Percentiles rank a stretch among this genome's conserved stretches.
Evolutionary conservation across 2,797 vertebrate species (phyloP).

Genomic region (Acrossocheilus wenchowensis): DNA sequence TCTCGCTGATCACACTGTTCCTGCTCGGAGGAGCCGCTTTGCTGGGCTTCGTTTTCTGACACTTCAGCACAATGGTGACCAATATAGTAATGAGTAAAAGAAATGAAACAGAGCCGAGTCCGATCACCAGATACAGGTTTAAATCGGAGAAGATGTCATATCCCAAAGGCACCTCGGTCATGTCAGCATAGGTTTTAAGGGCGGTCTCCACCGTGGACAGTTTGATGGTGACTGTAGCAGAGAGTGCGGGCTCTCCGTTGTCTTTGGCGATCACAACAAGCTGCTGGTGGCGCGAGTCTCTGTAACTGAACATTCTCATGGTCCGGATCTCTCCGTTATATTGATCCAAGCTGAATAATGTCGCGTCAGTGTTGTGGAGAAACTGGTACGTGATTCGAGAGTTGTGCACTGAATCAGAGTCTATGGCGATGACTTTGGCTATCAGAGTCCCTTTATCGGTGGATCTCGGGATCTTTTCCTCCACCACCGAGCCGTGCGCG

Average conservation of each 20-base stretch:
- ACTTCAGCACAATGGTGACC: slow-evolving; percentile 63
- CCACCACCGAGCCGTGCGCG: background rate
- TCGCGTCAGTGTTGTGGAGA: slow-evolving; percentile 56
- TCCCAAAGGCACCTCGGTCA: slow-evolving; percentile 59
- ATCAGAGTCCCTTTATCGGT: slow-evolving; percentile 61
- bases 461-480: slow-evolving; percentile 55
- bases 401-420: slow-evolving; percentile 63
- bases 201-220: slow-evolving; percentile 62
- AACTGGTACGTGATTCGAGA: slow-evolving; percentile 62
- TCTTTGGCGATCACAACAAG: slow-evolving; percentile 48
- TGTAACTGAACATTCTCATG: slow-evolving; percentile 63
- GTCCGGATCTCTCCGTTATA: slow-evolving; percentile 63
- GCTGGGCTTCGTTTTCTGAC: slow-evolving; percentile 59
- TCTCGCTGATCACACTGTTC: slow-evolving; percentile 64
- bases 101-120: slow-evolving; percentile 62
- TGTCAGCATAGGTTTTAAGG: slow-evolving; percentile 48
- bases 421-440: slow-evolving; percentile 64
- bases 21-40: slow-evolving; percentile 59
- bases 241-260: slow-evolving; percentile 15
- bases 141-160: slow-evolving; percentile 64
- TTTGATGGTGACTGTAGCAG: slow-evolving; percentile 66
- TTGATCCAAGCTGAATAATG: slow-evolving; percentile 61
- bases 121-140: slow-evolving; percentile 65
- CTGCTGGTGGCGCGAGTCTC: slow-evolving; percentile 59
- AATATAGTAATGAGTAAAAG: slow-evolving; percentile 63